Evolutionary conservation across 92 coral and sea anemone species (phyloP).

Genomic region (Epizoanthus illoricatus): DNA sequence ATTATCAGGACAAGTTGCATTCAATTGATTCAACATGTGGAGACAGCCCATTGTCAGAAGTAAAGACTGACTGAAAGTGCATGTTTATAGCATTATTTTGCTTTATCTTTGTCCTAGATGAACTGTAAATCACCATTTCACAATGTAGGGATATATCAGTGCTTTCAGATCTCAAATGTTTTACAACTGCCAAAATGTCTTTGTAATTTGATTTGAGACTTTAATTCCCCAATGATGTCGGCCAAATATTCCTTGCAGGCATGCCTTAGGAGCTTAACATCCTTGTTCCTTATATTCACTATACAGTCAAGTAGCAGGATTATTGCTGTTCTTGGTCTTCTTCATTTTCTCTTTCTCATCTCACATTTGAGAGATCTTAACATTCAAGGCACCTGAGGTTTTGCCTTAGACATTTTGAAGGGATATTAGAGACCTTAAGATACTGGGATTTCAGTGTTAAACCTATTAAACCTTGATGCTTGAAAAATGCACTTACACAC

Average conservation of each 20-base stretch:
- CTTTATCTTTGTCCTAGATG: constrained; percentile 6
- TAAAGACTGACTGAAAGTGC: constrained; percentile 4
- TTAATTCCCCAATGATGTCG: constrained; percentile 24
- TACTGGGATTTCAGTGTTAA: too few relatives aligned
- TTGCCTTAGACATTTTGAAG: constrained; percentile 15
- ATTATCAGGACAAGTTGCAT: neutral
- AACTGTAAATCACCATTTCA: neutral
- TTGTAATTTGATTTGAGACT: constrained; percentile 35
- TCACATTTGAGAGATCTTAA: constrained; percentile 11
- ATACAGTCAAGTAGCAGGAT: constrained; percentile 1
- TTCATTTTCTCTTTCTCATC: constrained; percentile 7
- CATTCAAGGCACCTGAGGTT: constrained; percentile 28
- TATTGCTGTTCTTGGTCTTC: neutral
- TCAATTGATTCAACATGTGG: neutral
- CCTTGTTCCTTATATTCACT: constrained; percentile 23
- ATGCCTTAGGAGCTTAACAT: constrained; percentile 33
- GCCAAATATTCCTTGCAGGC: constrained; percentile 36
- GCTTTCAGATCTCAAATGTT: constrained; percentile 19
- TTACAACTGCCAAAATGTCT: constrained; percentile 13
- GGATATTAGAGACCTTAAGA: neutral
- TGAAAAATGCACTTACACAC: too few relatives aligned
- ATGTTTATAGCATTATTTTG: constrained; percentile 17
- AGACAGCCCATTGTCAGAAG: constrained; percentile 1
- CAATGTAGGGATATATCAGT: constrained; percentile 17
- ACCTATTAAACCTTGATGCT: too few relatives aligned